These are phyloP conservation scores for Augochlora pura DNA, from an alignment of 1,140 invertebrate species.

Conservation along the genomic window DNA sequence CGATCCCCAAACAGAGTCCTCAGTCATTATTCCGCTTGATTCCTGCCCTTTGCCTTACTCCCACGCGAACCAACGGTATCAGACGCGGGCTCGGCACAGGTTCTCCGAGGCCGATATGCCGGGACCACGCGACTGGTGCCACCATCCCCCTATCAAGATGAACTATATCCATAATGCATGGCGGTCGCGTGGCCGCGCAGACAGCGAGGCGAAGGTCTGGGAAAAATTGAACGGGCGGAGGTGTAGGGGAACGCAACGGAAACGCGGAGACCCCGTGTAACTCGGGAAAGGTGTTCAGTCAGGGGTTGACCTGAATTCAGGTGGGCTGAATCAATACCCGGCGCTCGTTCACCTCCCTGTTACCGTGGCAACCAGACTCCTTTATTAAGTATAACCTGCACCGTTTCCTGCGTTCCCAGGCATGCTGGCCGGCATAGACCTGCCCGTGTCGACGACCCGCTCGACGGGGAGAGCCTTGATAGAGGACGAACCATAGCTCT, in stretches of 20 bases:
- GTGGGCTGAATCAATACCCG: slow-evolving; percentile 80
- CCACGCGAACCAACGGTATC: slow-evolving; percentile 5
- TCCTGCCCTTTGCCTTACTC: no score
- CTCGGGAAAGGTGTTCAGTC: slow-evolving; percentile 77
- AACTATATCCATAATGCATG: slow-evolving; percentile 43
- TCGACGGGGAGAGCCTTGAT: neutral
- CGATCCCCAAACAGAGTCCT: no score
- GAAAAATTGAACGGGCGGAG: slow-evolving; percentile 26
- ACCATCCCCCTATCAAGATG: slow-evolving; percentile 38
- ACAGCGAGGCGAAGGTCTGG: slow-evolving; percentile 20
- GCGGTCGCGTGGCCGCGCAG: slow-evolving; percentile 9
- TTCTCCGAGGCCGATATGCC: no score
- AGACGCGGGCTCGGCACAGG: no score
- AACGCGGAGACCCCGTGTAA: slow-evolving; percentile 38
- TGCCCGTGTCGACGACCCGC: slow-evolving; percentile 17
- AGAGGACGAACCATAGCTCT: slow-evolving; percentile 1
- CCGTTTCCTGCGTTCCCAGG: slow-evolving; percentile 35
- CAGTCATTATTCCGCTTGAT: no score
- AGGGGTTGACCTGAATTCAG: slow-evolving; percentile 81
- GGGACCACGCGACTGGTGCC: neutral
- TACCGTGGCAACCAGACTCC: slow-evolving; percentile 78
- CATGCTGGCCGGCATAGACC: no score
- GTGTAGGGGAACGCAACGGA: slow-evolving; percentile 25
- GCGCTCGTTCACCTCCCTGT: slow-evolving; percentile 76
- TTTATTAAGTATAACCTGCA: slow-evolving; percentile 78